Base-by-base conservation (phyloP, 2,113 vertebrate species). In the Mixornis gularis region DNA sequence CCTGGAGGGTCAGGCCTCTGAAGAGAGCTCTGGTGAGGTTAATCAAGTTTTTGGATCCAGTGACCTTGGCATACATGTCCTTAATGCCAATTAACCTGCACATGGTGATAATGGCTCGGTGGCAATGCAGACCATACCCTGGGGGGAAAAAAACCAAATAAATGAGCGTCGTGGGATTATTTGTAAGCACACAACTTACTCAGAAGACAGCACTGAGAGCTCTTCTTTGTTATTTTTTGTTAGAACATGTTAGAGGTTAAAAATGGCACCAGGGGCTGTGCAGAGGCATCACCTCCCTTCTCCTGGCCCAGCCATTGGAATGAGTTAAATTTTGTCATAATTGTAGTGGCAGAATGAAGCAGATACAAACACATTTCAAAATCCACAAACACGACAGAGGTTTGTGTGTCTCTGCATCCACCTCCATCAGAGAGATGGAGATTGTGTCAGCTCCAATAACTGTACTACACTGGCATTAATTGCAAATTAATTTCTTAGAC, bases 81-180 rank as follows among this genome's bases (percentile, higher is more conserved):
- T 98, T 89, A 76, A 99, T 98, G 12, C 99, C 99, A 32, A 99
- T 99, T 48, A 99, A 98, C 68, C 97, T 98, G 96, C 99, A 99
- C 62, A 99, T 91, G 64, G 99, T 99, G 94, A 98, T 99, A 95
- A 99, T 96, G 7, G 98, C 99, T 44, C 99, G 96, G 93, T 99
- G 99, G 95, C 99, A 99, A 92, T 4, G 98, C 46, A 99, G 98
- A 62, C 99, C 99, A 13, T 99, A 98, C 16, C 99, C 99, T 99
- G 92, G 40, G 65, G 62, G 55, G 27, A 40, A 30, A 41, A 2
- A 9, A 2, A 21, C 20, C 21, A 48, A 17, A 9, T 3, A 43
- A 80, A 77, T 69, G 16, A 87, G 55, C 65, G 49, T 24, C 40
- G 16, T 12, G 11, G 15, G 65, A 40, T 60, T 53, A n/a, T 38